Evolutionary conservation across 2,888 invertebrate species (phyloP).

Genomic region (Trissolcus japonicus): DNA sequence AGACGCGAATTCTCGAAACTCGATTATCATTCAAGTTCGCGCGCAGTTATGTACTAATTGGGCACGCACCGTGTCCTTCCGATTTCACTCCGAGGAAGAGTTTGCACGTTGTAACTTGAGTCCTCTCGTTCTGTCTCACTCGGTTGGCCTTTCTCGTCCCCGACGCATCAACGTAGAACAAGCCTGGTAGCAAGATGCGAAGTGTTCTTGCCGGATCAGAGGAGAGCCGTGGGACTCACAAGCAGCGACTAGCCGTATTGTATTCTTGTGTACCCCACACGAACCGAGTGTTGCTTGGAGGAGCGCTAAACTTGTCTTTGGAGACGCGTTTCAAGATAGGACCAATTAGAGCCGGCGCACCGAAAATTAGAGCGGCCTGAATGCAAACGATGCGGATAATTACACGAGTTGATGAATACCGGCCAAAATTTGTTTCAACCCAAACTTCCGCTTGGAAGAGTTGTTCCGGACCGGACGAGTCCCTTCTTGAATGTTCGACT

Average conservation of each 20-base stretch:
- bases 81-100: slow-evolving; percentile 60
- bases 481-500: no score
- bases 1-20: slow-evolving; percentile 62
- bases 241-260: slow-evolving; percentile 19
- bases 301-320: slow-evolving; percentile 62
- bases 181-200: slow-evolving; percentile 30
- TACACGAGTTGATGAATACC: slow-evolving; percentile 51
- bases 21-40: slow-evolving; percentile 67
- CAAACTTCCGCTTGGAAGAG: slow-evolving; percentile 23
- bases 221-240: slow-evolving; percentile 22
- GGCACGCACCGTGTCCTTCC: slow-evolving; percentile 62
- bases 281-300: slow-evolving; percentile 14
- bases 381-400: slow-evolving; percentile 42
- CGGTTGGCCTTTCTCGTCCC: slow-evolving; percentile 7
- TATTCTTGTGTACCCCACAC: slow-evolving; percentile 13
- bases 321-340: slow-evolving; percentile 65
- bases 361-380: slow-evolving; percentile 27
- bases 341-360: slow-evolving; percentile 70
- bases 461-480: background rate
- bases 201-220: slow-evolving; percentile 35
- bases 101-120: slow-evolving; percentile 61
- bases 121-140: slow-evolving; percentile 19
- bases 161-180: slow-evolving; percentile 16
- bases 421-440: slow-evolving; percentile 36
- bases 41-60: slow-evolving; percentile 63